Percentiles rank a stretch among this genome's conserved stretches.
These are phyloP conservation scores for Omphaloscelis lunosa DNA, from an alignment of 2,888 invertebrate species.

Conservation along the genomic window DNA sequence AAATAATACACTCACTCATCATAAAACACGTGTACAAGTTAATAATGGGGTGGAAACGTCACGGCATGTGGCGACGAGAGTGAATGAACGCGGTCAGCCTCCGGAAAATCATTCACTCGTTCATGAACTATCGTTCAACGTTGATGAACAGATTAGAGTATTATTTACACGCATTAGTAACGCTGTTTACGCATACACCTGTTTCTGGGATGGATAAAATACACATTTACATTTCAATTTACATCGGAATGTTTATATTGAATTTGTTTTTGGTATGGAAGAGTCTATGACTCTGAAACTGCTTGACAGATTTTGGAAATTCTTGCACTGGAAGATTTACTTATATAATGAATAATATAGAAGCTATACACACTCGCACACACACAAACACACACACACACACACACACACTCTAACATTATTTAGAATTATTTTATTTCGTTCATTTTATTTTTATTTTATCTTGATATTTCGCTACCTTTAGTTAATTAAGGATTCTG, in stretches of 20 bases:
- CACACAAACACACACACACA: too few species aligned
- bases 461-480: too few species aligned
- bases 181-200: slow-evolving; percentile 71
- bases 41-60: slow-evolving; percentile 63
- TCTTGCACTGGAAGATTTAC: not conserved
- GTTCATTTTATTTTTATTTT: too few species aligned
- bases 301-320: not conserved
- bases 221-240: slow-evolving; percentile 2
- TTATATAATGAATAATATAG: too few species aligned
- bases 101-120: slow-evolving; percentile 83
- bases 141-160: slow-evolving; percentile 80
- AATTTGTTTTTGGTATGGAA: slow-evolving; percentile 8
- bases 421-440: too few species aligned
- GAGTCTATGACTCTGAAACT: too few species aligned
- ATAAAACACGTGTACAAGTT: slow-evolving; percentile 30
- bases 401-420: too few species aligned
- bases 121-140: slow-evolving; percentile 73
- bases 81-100: slow-evolving; percentile 76
- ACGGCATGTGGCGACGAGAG: slow-evolving; percentile 71
- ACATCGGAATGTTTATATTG: not conserved
- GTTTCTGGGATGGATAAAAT: slow-evolving; percentile 25
- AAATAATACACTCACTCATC: slow-evolving; percentile 21
- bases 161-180: slow-evolving; percentile 77
- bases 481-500: too few species aligned
- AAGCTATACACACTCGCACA: too few species aligned